phyloP scores from a whole-genome alignment of 2,888 invertebrate species.

The Polia nebulosa region DNA sequence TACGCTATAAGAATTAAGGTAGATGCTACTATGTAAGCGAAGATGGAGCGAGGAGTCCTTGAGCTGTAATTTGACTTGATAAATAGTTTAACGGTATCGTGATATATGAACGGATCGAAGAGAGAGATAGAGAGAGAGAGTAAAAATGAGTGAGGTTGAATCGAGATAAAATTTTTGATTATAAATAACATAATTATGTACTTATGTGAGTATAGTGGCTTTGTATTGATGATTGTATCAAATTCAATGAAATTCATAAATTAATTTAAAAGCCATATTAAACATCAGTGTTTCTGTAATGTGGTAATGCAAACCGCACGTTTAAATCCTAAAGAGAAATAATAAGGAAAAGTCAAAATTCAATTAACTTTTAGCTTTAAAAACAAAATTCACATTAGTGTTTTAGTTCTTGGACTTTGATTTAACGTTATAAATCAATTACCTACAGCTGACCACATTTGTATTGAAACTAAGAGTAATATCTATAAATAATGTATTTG shows the following conservation, averaged over 20 bases:
- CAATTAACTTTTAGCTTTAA: background rate
- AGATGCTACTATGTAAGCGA: conserved; percentile 64
- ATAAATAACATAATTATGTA: too few relatives aligned
- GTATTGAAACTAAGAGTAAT: conserved; percentile 42
- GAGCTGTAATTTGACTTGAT: conserved; percentile 8
- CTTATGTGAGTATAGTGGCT: too few relatives aligned
- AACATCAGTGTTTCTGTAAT: background rate
- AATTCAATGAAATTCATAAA: background rate
- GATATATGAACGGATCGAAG: background rate
- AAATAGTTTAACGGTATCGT: background rate
- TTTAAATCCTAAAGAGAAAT: background rate
- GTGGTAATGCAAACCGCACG: background rate
- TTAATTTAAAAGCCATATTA: background rate
- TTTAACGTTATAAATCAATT: conserved; percentile 40
- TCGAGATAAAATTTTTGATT: background rate
- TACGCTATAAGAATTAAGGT: conserved; percentile 71
- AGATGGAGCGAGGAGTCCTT: conserved; percentile 46
- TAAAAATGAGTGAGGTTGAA: accelerated
- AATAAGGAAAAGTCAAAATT: background rate
- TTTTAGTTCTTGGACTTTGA: conserved; percentile 15
- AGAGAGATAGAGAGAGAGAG: background rate
- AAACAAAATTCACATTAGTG: background rate
- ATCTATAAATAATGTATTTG: conserved; percentile 54
- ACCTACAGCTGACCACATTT: conserved; percentile 26
- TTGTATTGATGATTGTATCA: background rate